Evolutionary conservation across 2,888 invertebrate genomes (phyloP).

Genomic region (Altica lythri): DNA sequence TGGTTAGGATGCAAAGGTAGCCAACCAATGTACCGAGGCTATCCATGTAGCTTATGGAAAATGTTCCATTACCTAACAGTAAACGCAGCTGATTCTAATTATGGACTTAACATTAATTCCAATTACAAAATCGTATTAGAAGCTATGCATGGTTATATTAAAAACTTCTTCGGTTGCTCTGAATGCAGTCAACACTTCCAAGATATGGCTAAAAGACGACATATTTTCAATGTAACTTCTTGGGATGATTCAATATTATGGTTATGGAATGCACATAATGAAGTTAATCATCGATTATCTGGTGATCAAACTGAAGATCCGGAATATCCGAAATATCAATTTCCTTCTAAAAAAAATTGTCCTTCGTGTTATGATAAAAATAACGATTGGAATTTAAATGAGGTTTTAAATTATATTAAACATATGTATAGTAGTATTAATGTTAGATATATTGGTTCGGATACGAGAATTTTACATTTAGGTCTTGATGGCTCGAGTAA

Average conservation of each 20-base stretch:
- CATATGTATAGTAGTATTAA: constrained; percentile 60
- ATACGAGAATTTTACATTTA: constrained; percentile 51
- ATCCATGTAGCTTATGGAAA: constrained; percentile 94
- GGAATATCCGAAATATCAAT: constrained; percentile 84
- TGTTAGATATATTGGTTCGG: constrained; percentile 58
- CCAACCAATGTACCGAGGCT: constrained; percentile 75
- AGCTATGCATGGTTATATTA: constrained; percentile 87
- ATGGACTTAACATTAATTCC: constrained; percentile 49
- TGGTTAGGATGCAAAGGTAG: constrained; percentile 88
- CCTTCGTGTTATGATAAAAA: constrained; percentile 65
- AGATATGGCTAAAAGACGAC: constrained; percentile 75
- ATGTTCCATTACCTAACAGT: constrained; percentile 92
- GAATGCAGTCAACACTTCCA: constrained; percentile 91
- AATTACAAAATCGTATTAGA: constrained; percentile 72
- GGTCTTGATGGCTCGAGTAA: constrained; percentile 32
- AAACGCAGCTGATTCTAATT: constrained; percentile 62
- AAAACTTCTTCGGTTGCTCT: constrained; percentile 90
- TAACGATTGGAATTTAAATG: constrained; percentile 64
- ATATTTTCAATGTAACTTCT: constrained; percentile 70
- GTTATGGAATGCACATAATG: constrained; percentile 94
- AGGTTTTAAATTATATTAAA: constrained; percentile 68
- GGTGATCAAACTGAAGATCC: constrained; percentile 92
- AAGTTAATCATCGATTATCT: constrained; percentile 85
- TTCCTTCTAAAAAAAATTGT: constrained; percentile 75
- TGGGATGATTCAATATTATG: constrained; percentile 83